Evolutionary conservation across 2,113 vertebrate species (phyloP).

Genomic region (Taurulus bubalis): DNA sequence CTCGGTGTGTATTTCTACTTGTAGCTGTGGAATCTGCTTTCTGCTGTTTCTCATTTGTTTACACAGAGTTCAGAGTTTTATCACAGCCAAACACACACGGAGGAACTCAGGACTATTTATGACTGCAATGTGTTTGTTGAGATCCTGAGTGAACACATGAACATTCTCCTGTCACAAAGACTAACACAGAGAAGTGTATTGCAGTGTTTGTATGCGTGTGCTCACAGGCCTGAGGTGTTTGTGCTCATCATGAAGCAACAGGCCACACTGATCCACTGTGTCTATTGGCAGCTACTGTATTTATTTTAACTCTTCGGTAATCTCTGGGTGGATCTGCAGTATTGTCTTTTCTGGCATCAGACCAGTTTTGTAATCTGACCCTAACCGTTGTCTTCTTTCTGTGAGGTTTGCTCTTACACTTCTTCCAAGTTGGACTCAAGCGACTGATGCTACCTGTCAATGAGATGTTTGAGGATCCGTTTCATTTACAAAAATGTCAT

Average conservation of each 20-base stretch:
- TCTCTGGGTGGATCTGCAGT: not conserved
- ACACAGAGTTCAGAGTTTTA: slow-evolving; percentile 41
- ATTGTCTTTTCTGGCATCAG: not conserved
- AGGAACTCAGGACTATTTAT: not conserved
- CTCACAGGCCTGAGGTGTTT: not conserved
- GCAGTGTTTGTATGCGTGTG: slow-evolving; percentile 9
- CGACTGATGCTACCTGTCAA: not conserved
- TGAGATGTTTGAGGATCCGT: not conserved
- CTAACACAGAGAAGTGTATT: not conserved
- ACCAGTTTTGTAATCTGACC: not conserved
- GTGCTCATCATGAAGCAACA: not conserved
- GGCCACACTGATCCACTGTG: not conserved
- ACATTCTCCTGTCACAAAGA: slow-evolving; percentile 41
- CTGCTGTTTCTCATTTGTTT: slow-evolving; percentile 51
- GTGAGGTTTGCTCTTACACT: not conserved
- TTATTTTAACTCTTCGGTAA: not conserved
- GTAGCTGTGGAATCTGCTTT: slow-evolving; percentile 45
- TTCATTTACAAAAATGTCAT: not conserved
- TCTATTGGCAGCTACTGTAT: not conserved
- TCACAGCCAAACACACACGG: slow-evolving; percentile 36
- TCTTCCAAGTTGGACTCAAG: not conserved
- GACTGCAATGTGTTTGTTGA: too few relatives aligned
- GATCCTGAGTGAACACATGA: slow-evolving; percentile 26
- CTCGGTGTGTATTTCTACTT: not conserved
- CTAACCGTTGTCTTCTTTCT: not conserved